Conservation (phyloP, 2,113 vertebrate species). For the Caloenas nicobarica region DNA sequence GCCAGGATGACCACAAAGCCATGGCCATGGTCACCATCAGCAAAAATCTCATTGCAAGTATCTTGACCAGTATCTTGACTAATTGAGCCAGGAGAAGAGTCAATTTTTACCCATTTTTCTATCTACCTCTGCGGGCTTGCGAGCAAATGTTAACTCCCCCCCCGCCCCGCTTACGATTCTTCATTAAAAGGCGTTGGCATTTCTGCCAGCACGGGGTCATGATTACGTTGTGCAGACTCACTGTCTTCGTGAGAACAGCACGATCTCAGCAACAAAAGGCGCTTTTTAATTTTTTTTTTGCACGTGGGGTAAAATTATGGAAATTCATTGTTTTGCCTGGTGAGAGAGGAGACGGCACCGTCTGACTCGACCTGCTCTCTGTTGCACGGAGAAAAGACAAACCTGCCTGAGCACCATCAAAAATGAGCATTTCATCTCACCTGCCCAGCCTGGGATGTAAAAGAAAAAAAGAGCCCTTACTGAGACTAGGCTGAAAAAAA, state of each 20-base stretch:
- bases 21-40: rapidly evolving
- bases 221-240: background rate
- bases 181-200: background rate
- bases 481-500: background rate
- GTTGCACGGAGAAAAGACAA: background rate
- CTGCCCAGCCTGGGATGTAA: background rate
- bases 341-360: background rate
- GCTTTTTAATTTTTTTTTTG: background rate
- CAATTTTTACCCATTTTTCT: background rate
- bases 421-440: background rate
- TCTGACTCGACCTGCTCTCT: background rate
- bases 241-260: background rate
- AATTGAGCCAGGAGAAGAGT: background rate
- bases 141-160: background rate
- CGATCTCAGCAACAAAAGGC: background rate
- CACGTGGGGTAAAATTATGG: background rate
- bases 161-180: background rate
- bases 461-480: background rate
- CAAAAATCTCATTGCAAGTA: background rate
- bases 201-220: background rate
- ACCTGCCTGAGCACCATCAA: background rate
- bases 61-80: background rate
- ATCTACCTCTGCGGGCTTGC: background rate
- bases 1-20: background rate
- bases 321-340: background rate